Evolutionary conservation across 2,888 invertebrate genomes (phyloP).

Genomic region (Tipula lateralis): DNA sequence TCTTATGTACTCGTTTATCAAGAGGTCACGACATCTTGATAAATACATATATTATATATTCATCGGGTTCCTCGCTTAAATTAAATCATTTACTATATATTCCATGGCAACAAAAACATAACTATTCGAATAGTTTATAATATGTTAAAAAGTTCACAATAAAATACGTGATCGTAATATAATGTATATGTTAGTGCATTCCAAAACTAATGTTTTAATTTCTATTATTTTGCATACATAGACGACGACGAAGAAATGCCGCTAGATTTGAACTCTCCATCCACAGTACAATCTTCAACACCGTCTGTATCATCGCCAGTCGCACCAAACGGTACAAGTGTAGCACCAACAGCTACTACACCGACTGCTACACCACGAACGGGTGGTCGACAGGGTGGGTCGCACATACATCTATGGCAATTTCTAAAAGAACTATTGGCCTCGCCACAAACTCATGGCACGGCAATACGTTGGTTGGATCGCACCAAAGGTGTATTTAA

Average conservation of each 20-base stretch:
- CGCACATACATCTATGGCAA: constrained; percentile 98
- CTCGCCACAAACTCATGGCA: constrained; percentile 81
- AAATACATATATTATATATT: not conserved
- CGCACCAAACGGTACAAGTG: constrained; percentile 29
- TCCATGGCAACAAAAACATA: not conserved
- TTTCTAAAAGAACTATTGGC: constrained; percentile 93
- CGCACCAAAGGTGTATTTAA: constrained; percentile 93
- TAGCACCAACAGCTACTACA: constrained; percentile 32
- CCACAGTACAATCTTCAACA: constrained; percentile 43
- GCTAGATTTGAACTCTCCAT: constrained; percentile 35
- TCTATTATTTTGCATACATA: constrained; percentile 34
- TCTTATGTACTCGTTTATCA: not conserved
- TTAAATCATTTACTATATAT: not conserved
- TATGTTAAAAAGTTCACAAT: not conserved
- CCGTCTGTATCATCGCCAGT: constrained; percentile 32
- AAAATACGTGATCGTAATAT: not conserved
- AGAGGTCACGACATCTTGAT: not conserved
- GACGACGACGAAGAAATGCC: constrained; percentile 51
- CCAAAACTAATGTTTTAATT: not conserved
- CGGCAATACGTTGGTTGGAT: constrained; percentile 97
- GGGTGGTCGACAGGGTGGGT: constrained; percentile 59
- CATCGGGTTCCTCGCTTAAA: not conserved
- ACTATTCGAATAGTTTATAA: not conserved
- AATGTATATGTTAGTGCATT: not conserved
- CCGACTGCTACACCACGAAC: constrained; percentile 38